Evolutionary conservation across 2,888 invertebrate species (phyloP).

Genomic region (Caenorhabditis imperialis): DNA sequence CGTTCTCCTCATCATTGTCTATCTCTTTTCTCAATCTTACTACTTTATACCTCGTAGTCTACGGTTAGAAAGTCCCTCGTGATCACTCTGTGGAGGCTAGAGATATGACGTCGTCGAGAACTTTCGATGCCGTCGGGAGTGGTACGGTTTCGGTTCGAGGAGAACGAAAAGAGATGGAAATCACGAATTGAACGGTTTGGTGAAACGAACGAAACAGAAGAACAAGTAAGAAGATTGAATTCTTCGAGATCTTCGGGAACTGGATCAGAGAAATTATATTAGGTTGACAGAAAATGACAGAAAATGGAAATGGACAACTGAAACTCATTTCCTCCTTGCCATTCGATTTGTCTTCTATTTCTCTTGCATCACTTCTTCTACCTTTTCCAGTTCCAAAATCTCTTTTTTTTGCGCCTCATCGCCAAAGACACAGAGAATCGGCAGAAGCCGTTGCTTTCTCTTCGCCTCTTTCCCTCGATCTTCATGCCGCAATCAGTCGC

Average conservation of each 20-base stretch:
- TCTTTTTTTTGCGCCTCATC: slow-evolving; percentile 18
- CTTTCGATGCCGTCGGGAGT: too few relatives aligned
- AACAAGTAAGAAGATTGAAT: too few relatives aligned
- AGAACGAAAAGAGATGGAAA: too few relatives aligned
- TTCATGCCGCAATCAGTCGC: slow-evolving; percentile 37
- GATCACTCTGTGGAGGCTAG: too few relatives aligned
- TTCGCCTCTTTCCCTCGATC: slow-evolving; percentile 26
- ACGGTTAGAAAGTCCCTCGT: too few relatives aligned
- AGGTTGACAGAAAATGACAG: neutral
- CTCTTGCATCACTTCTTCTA: slow-evolving; percentile 12
- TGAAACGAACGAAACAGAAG: too few relatives aligned
- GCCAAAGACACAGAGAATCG: slow-evolving; percentile 6
- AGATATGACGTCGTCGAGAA: too few relatives aligned
- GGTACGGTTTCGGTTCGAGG: too few relatives aligned
- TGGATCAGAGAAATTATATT: too few relatives aligned
- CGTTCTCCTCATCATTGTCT: slow-evolving; percentile 7
- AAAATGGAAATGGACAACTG: neutral
- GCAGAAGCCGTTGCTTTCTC: slow-evolving; percentile 33
- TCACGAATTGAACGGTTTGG: too few relatives aligned
- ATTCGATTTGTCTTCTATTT: neutral
- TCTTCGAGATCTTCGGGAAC: too few relatives aligned
- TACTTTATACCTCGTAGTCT: slow-evolving; percentile 1
- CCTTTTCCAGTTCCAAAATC: slow-evolving; percentile 38
- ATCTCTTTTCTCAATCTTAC: neutral
- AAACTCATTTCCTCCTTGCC: neutral